Percentiles rank a stretch among this genome's conserved stretches.
Evolutionary conservation across 2,888 invertebrate genomes (phyloP).

Genomic region (Chymomyza caudatula): DNA sequence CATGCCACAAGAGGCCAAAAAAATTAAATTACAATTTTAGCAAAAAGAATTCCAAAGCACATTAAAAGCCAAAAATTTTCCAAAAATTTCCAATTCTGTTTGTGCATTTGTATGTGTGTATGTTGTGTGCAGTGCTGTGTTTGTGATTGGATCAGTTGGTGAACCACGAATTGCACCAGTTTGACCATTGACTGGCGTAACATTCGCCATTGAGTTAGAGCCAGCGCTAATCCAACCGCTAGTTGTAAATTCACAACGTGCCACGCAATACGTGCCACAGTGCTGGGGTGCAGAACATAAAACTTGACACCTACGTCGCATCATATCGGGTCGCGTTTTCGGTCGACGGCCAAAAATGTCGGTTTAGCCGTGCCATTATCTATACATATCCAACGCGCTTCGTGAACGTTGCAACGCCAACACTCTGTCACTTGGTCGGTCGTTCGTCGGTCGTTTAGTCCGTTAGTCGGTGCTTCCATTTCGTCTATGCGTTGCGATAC

Average conservation of each 20-base stretch:
- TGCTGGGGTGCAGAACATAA: conserved; percentile 39
- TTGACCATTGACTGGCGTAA: conserved; percentile 35
- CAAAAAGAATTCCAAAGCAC: background rate
- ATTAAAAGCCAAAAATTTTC: conserved; percentile 17
- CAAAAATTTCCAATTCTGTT: background rate
- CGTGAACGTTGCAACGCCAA: conserved; percentile 3
- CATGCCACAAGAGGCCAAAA: background rate
- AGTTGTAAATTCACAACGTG: conserved; percentile 58
- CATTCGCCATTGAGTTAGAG: conserved; percentile 39
- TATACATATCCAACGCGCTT: conserved; percentile 19
- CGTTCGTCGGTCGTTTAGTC: conserved; percentile 1
- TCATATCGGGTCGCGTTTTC: conserved; percentile 6
- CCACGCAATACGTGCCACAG: conserved; percentile 45
- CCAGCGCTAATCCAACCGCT: conserved; percentile 27
- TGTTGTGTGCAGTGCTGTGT: conserved; percentile 10
- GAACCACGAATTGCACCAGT: conserved; percentile 36
- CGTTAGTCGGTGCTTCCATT: conserved; percentile 3
- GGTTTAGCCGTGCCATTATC: conserved; percentile 62
- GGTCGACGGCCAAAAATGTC: conserved; percentile 50
- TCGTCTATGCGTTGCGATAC: conserved; percentile 16
- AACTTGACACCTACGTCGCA: conserved; percentile 47
- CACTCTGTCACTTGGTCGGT: background rate
- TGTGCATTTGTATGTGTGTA: conserved; percentile 3
- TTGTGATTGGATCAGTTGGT: conserved; percentile 22
- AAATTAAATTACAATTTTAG: background rate